These are phyloP conservation scores for Tachina fera DNA, from an alignment of 2,888 invertebrate species.

Conservation along the genomic window DNA sequence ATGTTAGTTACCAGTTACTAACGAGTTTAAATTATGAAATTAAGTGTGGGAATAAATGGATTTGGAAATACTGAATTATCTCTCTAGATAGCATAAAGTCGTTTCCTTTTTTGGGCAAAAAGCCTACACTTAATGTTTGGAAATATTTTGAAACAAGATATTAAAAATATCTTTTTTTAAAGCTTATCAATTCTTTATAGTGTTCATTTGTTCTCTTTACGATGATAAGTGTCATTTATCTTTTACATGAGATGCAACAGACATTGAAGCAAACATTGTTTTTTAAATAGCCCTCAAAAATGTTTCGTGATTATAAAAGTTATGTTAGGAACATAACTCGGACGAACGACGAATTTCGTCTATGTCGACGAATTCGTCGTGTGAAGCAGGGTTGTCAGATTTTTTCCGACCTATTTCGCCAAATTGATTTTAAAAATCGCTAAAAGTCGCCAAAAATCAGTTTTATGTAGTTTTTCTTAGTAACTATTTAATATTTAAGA, in stretches of 20 bases:
- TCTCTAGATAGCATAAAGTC: neutral
- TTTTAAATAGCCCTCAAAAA: too few species aligned
- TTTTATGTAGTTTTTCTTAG: too few species aligned
- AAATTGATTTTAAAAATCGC: too few species aligned
- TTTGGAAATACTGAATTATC: neutral
- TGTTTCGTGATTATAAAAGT: too few species aligned
- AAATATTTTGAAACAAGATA: neutral
- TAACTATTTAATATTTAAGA: too few species aligned
- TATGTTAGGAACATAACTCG: too few species aligned
- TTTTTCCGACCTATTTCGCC: too few species aligned
- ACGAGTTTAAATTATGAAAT: slow-evolving; percentile 25
- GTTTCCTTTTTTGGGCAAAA: neutral
- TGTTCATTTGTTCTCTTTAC: neutral
- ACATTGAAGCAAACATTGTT: too few species aligned
- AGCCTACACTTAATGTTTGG: neutral
- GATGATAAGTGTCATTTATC: neutral
- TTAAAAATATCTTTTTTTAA: neutral
- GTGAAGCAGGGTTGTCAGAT: too few species aligned
- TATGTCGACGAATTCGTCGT: too few species aligned
- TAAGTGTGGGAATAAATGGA: slow-evolving; percentile 53
- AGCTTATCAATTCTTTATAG: neutral
- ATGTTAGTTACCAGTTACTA: slow-evolving; percentile 15
- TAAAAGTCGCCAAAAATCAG: too few species aligned
- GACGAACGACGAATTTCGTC: too few species aligned
- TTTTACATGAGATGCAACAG: neutral